Conservation (phyloP, 2,888 invertebrate genomes). For the Xestia xanthographa region DNA sequence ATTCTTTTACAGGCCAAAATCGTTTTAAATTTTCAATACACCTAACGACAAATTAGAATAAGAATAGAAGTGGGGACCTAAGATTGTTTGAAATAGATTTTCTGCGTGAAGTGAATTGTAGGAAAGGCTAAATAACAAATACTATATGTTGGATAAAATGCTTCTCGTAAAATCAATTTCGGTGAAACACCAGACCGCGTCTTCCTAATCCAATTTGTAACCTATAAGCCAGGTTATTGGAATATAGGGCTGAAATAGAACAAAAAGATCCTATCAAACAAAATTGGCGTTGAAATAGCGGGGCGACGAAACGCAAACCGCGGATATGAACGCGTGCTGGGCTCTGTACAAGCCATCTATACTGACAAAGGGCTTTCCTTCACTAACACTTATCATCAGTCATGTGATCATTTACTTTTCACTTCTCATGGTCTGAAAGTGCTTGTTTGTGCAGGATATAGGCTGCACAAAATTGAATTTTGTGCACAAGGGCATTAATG, state of each 20-base stretch:
- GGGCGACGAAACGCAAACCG: constrained; percentile 67
- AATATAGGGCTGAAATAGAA: constrained; percentile 74
- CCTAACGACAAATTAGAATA: background rate
- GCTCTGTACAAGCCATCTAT: constrained; percentile 34
- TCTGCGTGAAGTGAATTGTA: background rate
- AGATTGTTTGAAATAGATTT: background rate
- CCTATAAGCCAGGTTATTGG: constrained; percentile 79
- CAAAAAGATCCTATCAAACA: constrained; percentile 75
- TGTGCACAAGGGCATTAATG: no score
- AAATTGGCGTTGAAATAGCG: constrained; percentile 73
- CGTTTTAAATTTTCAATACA: background rate
- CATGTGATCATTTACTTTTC: background rate
- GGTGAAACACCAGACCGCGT: constrained; percentile 73
- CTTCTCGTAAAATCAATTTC: constrained; percentile 75
- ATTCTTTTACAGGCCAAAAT: background rate
- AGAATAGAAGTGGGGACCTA: background rate
- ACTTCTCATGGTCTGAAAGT: no score
- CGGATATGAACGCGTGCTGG: constrained; percentile 40
- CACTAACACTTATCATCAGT: constrained; percentile 38
- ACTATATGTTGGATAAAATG: constrained; percentile 60
- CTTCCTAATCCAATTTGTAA: constrained; percentile 81
- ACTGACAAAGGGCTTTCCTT: constrained; percentile 48
- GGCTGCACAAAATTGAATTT: no score
- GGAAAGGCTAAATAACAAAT: constrained; percentile 9
- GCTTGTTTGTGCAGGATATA: no score